phyloP scores from a whole-genome alignment of 2,888 invertebrate species.

The Lepidocyrtoides sp. region DNA sequence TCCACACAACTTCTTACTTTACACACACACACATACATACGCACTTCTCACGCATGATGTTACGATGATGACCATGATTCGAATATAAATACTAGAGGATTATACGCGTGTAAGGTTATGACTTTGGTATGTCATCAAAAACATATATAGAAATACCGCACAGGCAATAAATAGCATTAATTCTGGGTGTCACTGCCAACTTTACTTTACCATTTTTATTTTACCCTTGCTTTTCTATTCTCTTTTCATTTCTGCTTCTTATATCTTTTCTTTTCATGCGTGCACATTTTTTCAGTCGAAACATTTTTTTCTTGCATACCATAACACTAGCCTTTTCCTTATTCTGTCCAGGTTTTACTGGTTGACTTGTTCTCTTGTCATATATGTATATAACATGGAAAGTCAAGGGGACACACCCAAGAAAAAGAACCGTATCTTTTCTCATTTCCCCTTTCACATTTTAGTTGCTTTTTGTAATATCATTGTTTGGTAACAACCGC shows the following conservation, averaged over 20 bases:
- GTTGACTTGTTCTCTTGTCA: constrained; percentile 51
- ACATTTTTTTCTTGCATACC: constrained; percentile 1
- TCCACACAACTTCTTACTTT: not conserved
- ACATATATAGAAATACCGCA: constrained; percentile 16
- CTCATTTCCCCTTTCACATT: constrained; percentile 56
- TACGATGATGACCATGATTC: not conserved
- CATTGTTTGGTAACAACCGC: not conserved
- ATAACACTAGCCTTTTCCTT: not conserved
- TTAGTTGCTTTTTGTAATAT: not conserved
- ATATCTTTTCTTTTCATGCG: not conserved
- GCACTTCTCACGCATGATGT: too few species aligned
- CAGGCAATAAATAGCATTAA: constrained; percentile 49
- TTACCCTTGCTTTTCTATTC: constrained; percentile 53
- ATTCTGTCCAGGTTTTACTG: constrained; percentile 42
- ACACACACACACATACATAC: too few species aligned
- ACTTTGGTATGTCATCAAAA: constrained; percentile 49
- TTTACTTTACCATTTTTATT: constrained; percentile 59
- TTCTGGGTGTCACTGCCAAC: constrained; percentile 67
- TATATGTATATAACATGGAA: not conserved
- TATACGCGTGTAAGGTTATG: not conserved
- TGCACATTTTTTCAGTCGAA: constrained; percentile 11
- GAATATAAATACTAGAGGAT: not conserved
- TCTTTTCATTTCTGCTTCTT: too few species aligned
- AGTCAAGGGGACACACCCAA: constrained; percentile 64
- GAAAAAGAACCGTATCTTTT: constrained; percentile 33